Percentiles rank a stretch among this genome's conserved stretches.
phyloP scores from a whole-genome alignment of 2,797 vertebrate genomes.

The Poecile montanus region DNA sequence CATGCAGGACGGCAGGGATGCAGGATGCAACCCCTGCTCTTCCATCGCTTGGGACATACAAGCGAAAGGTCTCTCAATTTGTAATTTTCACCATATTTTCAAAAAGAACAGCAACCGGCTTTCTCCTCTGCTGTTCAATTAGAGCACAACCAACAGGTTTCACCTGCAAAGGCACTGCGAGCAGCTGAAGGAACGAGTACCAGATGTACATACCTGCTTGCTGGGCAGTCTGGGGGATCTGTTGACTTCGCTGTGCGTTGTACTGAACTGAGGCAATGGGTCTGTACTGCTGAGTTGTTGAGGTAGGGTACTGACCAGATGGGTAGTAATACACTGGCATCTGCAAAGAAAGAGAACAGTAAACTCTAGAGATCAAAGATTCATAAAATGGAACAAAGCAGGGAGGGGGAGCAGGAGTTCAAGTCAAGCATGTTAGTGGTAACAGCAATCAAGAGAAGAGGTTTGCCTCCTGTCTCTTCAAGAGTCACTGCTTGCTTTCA shows the following conservation, averaged over 20 bases:
- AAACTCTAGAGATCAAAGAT: not conserved
- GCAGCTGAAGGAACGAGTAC: not conserved
- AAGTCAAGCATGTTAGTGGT: not conserved
- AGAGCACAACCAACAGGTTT: not conserved
- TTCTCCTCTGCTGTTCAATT: not conserved
- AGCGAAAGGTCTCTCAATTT: not conserved
- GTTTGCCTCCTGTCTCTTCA: not conserved
- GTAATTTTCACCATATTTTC: not conserved
- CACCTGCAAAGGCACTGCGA: not conserved
- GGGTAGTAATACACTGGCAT: constrained; percentile 89
- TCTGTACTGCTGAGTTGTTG: constrained; percentile 87
- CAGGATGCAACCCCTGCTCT: not conserved
- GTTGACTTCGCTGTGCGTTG: constrained; percentile 78
- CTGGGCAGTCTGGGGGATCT: constrained; percentile 78
- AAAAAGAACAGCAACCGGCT: not conserved
- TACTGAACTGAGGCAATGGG: constrained; percentile 85
- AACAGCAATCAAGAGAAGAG: not conserved
- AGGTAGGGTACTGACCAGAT: constrained; percentile 92
- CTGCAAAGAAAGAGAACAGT: constrained; percentile 69
- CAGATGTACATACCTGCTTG: constrained; percentile 78
- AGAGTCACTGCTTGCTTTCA: not conserved
- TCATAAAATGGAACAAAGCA: not conserved
- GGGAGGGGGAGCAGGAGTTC: not conserved
- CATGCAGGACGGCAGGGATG: not conserved
- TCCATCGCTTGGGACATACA: not conserved